Evolutionary conservation across 2,797 vertebrate genomes (phyloP).

Genomic region (Coreius guichenoti): DNA sequence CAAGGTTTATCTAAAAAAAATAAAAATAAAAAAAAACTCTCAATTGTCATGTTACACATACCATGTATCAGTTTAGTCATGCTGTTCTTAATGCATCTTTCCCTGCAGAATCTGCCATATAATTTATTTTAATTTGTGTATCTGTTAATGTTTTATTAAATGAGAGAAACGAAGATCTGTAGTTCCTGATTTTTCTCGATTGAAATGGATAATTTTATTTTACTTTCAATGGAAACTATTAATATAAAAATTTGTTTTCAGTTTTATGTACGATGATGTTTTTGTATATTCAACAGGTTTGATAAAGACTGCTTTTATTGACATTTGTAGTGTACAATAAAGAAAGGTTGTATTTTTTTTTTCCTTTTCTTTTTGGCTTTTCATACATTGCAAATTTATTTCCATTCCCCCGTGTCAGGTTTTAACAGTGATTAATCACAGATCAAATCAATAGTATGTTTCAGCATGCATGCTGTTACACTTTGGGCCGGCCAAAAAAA

Average conservation of each 20-base stretch:
- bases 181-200: background rate
- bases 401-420: slow-evolving; percentile 61
- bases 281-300: slow-evolving; percentile 78
- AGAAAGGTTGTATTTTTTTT: slow-evolving; percentile 61
- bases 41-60: background rate
- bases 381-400: slow-evolving; percentile 60
- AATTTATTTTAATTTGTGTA: slow-evolving; percentile 21
- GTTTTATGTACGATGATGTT: slow-evolving; percentile 57
- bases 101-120: background rate
- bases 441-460: slow-evolving; percentile 50
- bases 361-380: slow-evolving; percentile 74
- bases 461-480: slow-evolving; percentile 70
- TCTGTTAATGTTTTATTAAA: slow-evolving; percentile 27
- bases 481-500: slow-evolving; percentile 56
- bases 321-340: slow-evolving; percentile 72
- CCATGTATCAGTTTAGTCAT: background rate
- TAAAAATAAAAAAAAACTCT: too few species aligned
- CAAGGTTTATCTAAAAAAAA: background rate
- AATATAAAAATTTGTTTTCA: background rate
- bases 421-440: slow-evolving; percentile 51
- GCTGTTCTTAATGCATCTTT: background rate
- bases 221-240: background rate
- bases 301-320: slow-evolving; percentile 73
- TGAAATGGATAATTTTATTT: background rate
- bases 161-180: background rate